These are phyloP conservation scores for Crocallis elinguaria DNA, from an alignment of 2,888 invertebrate genomes.

Conservation along the genomic window DNA sequence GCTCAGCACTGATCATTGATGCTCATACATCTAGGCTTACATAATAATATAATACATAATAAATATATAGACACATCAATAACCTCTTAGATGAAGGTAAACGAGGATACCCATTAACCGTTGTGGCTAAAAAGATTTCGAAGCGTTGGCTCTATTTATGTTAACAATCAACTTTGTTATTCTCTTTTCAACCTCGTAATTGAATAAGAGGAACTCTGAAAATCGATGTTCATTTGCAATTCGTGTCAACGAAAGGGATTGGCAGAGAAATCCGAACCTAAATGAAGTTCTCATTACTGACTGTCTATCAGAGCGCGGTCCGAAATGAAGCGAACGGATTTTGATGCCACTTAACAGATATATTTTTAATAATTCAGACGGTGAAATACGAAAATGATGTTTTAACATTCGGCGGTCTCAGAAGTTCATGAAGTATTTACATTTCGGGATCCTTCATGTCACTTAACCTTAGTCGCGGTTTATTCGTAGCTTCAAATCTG, in stretches of 20 bases:
- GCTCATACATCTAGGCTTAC: too few relatives aligned
- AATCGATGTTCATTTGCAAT: constrained; percentile 49
- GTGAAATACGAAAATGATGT: constrained; percentile 31
- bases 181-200: constrained; percentile 35
- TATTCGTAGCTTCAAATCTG: constrained; percentile 8
- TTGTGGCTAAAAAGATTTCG: neutral
- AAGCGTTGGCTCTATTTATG: constrained; percentile 1
- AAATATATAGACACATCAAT: too few relatives aligned
- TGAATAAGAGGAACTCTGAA: constrained; percentile 38
- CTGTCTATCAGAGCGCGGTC: constrained; percentile 47
- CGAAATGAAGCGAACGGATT: constrained; percentile 49
- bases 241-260: constrained; percentile 48
- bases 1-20: too few relatives aligned
- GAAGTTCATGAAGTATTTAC: constrained; percentile 33
- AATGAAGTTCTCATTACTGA: constrained; percentile 55
- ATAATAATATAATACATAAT: too few relatives aligned
- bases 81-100: too few relatives aligned
- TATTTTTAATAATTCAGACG: constrained; percentile 47
- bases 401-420: constrained; percentile 13
- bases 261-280: constrained; percentile 47
- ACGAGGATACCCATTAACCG: too few relatives aligned
- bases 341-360: constrained; percentile 49
- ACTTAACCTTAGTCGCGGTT: constrained; percentile 14
- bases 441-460: constrained; percentile 14
- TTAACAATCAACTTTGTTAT: constrained; percentile 25